These are phyloP conservation scores for Adelges cooleyi DNA, from an alignment of 1,140 invertebrate species.

Conservation along the genomic window DNA sequence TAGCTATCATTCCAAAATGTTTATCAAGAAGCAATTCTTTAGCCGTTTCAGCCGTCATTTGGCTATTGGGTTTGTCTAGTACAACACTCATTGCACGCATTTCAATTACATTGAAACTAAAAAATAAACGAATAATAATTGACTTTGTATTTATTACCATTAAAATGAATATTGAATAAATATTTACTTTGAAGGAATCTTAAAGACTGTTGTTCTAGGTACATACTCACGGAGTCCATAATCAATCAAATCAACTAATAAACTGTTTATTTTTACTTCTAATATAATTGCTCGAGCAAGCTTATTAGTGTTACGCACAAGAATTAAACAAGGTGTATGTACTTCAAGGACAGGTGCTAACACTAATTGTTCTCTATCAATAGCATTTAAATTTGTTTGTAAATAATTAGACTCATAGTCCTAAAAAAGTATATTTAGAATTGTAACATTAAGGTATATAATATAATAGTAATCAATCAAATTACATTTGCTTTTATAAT, in stretches of 20 bases:
- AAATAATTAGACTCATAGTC: not conserved
- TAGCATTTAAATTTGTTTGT: not conserved
- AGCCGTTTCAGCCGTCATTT: not conserved
- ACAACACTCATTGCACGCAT: slow-evolving; percentile 7
- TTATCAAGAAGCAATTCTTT: not conserved
- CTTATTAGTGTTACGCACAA: not conserved
- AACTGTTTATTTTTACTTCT: not conserved
- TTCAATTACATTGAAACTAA: slow-evolving; percentile 1
- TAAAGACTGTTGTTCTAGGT: not conserved
- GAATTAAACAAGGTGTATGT: slow-evolving; percentile 7
- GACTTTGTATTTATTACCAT: not conserved
- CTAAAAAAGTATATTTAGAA: not conserved
- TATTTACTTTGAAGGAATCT: not conserved
- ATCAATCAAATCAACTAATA: slow-evolving; percentile 11
- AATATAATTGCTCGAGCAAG: slow-evolving; percentile 11
- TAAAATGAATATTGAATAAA: too few species aligned
- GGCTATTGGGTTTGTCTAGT: not conserved
- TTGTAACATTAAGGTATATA: not conserved
- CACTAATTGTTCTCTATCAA: slow-evolving; percentile 6
- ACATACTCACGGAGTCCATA: not conserved
- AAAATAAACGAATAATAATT: not conserved
- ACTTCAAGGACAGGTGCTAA: slow-evolving; percentile 3
- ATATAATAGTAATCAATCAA: too few species aligned
- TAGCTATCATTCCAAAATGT: slow-evolving; percentile 2
- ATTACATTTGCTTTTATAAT: not conserved